Evolutionary conservation across 1,140 invertebrate genomes (phyloP), one percentile per base, ranked within the genome.

Genomic region (Apocrypta bakeri): DNA sequence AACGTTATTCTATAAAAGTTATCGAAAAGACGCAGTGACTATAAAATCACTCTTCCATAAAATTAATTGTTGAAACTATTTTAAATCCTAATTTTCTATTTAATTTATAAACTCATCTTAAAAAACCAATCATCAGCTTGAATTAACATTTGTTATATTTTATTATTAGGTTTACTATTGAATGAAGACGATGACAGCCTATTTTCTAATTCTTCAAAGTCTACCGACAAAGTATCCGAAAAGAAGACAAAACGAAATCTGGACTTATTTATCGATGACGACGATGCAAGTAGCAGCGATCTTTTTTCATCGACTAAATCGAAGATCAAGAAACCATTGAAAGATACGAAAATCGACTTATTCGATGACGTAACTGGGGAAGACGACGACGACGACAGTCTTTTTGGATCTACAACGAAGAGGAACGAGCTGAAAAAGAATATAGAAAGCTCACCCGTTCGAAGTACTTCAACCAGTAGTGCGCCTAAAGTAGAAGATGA

Each of bases 151-250:
- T n/a, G n/a, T n/a, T 73, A 14, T 29, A 73, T 75, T 75, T 75
- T 12, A 24, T 71, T 61, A 1, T 29, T 75, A 75, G 82, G 77
- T 69, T 61, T 83, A 63, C 14, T 87, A 4, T 69, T 86, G 0
- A 86, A 84, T 40, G 85, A 89, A 24, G 89, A 91, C 25, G 91
- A 92, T 31, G 90, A 91, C 40, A 91, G 90, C 76, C 80, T 92
- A 0, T 91, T 92, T 48, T 87, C 83, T 12, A 82, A 83, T 0
- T 31, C 71, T 0, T 25, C 64, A 0, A 88, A 87, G 56, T 12
- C 71, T 3, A 63, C n/a, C 7, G 83, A 85, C n/a, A 82, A 83
- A 83, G 2, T 2, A 48, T 25, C 21, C 24, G 71, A 84, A 24
- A 61, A 64, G 63, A 71, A 79, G 9, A 14, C 29, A 12, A 87